Conservation (phyloP, 2,888 invertebrate genomes). For the Oxytorus armatus region DNA sequence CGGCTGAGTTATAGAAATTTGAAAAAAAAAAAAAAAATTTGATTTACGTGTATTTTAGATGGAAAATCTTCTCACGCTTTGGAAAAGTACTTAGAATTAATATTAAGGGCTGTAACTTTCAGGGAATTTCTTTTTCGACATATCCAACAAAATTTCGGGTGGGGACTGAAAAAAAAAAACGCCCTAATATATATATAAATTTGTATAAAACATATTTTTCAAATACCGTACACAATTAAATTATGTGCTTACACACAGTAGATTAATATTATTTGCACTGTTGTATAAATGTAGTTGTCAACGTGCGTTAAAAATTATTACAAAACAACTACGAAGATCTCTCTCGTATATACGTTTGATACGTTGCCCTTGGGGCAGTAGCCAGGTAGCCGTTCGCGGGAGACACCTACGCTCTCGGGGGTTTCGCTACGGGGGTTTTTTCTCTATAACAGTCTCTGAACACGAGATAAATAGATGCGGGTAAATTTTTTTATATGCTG, state of each 20-base stretch:
- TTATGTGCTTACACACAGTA: background rate
- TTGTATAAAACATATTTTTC: too few relatives aligned
- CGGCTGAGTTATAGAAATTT: too few relatives aligned
- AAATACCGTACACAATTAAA: conserved; percentile 1
- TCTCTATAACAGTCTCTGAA: conserved; percentile 12
- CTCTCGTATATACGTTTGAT: conserved; percentile 66
- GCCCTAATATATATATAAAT: too few relatives aligned
- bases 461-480: background rate
- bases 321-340: conserved; percentile 55
- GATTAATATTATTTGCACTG: background rate
- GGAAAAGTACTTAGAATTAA: too few relatives aligned
- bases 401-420: conserved; percentile 72
- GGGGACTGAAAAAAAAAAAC: too few relatives aligned
- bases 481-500: too few relatives aligned
- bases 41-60: too few relatives aligned
- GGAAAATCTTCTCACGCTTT: too few relatives aligned
- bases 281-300: conserved; percentile 6
- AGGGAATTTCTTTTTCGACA: too few relatives aligned
- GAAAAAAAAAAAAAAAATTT: too few relatives aligned
- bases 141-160: too few relatives aligned
- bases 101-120: too few relatives aligned
- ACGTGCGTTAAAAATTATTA: conserved; percentile 62
- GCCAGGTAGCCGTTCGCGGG: conserved; percentile 72
- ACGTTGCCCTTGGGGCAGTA: conserved; percentile 75
- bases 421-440: background rate